phyloP scores from a whole-genome alignment of 2,113 vertebrate species.

The Anolis carolinensis region DNA sequence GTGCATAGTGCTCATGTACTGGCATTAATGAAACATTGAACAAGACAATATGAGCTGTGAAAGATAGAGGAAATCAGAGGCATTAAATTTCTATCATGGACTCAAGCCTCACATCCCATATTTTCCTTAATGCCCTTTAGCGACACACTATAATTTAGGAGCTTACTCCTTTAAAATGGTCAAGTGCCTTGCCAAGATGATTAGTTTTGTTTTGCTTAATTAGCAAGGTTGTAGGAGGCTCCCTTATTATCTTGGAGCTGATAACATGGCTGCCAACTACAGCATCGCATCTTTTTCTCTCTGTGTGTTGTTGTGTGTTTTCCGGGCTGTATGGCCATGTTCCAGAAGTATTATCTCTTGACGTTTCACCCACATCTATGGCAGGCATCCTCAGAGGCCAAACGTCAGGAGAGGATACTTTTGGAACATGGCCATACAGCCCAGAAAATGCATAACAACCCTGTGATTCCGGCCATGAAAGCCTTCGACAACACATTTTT shows the following conservation, averaged over 20 bases:
- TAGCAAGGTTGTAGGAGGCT: background rate
- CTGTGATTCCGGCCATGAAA: too few relatives aligned
- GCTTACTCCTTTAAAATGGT: constrained; percentile 17
- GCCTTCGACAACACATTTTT: too few relatives aligned
- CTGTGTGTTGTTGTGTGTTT: too few relatives aligned
- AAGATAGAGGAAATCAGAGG: constrained; percentile 12
- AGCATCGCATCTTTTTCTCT: background rate
- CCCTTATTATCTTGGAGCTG: background rate
- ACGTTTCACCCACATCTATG: too few relatives aligned
- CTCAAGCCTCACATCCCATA: constrained; percentile 15
- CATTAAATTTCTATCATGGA: constrained; percentile 12
- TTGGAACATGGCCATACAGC: too few relatives aligned
- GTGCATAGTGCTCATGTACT: background rate
- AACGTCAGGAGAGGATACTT: too few relatives aligned
- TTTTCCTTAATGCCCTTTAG: constrained; percentile 4
- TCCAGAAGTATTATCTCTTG: too few relatives aligned
- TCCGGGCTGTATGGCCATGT: too few relatives aligned
- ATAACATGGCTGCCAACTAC: background rate
- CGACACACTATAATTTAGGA: constrained; percentile 19
- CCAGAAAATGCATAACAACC: too few relatives aligned
- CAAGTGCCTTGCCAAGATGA: constrained; percentile 11
- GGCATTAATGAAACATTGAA: constrained; percentile 31
- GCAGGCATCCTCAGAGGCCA: too few relatives aligned
- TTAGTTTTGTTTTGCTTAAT: background rate
- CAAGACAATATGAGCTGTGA: background rate